Evolutionary conservation across 2,113 vertebrate genomes (phyloP).

Genomic region (Galeopterus variegatus): DNA sequence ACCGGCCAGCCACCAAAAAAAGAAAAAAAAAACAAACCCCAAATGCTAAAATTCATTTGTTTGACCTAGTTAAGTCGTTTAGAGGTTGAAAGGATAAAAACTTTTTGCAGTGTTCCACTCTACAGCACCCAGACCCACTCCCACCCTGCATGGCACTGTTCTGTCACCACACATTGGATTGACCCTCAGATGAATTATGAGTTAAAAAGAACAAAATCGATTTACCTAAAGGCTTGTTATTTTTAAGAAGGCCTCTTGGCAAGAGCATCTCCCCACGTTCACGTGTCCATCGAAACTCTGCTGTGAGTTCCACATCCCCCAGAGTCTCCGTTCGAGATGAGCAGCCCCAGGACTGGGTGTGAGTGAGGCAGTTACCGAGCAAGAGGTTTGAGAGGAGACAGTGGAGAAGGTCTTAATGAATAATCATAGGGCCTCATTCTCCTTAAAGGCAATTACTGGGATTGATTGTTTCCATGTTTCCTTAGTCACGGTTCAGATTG

Average conservation of each 20-base stretch:
- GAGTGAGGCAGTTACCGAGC: background rate
- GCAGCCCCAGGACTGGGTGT: background rate
- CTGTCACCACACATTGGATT: rapidly evolving
- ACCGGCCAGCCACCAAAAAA: no score
- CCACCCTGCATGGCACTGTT: background rate
- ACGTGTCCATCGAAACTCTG: background rate
- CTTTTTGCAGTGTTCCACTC: background rate
- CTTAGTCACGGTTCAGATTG: constrained; percentile 69
- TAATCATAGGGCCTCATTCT: background rate
- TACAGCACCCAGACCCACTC: background rate
- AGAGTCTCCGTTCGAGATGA: background rate
- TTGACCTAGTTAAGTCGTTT: constrained; percentile 56
- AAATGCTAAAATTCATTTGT: constrained; percentile 41
- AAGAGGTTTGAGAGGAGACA: constrained; percentile 24
- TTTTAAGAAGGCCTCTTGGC: background rate
- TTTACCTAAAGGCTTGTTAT: background rate
- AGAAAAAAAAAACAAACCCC: background rate
- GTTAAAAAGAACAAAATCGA: background rate
- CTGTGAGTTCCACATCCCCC: background rate
- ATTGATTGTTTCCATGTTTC: constrained; percentile 67
- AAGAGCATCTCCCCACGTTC: background rate
- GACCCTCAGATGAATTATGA: background rate
- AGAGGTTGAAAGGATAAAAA: background rate
- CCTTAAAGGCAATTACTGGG: constrained; percentile 66
- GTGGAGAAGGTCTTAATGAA: constrained; percentile 66